A percentile compares a stretch with the other conserved stretches of the same genome.
phyloP scores from a whole-genome alignment of 2,797 vertebrate species.

The Varecia variegata region DNA sequence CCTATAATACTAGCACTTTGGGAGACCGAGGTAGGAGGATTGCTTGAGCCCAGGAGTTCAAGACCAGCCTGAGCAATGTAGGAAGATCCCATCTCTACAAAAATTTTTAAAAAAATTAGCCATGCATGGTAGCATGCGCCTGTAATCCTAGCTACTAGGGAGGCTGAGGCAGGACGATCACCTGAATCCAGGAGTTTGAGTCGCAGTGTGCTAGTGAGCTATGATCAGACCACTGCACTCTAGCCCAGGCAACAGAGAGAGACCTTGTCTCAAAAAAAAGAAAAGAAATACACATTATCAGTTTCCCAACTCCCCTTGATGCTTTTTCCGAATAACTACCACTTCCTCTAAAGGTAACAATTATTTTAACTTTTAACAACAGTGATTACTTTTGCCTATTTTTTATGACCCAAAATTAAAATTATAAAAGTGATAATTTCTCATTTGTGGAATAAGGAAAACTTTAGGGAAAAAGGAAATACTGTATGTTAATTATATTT shows the following conservation, averaged over 20 bases:
- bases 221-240: background rate
- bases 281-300: background rate
- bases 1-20: background rate
- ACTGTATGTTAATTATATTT: background rate
- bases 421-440: background rate
- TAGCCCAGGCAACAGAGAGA: background rate
- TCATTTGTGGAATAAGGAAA: background rate
- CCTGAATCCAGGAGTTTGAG: background rate
- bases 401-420: background rate
- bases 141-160: background rate
- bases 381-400: background rate
- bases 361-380: background rate
- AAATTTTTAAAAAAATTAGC: background rate
- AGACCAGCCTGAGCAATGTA: background rate
- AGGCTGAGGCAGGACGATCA: background rate
- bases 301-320: background rate
- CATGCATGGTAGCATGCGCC: background rate
- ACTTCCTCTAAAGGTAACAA: background rate
- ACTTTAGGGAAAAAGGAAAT: background rate
- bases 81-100: background rate
- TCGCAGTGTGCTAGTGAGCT: background rate
- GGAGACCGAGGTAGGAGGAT: background rate
- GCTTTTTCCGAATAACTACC: background rate
- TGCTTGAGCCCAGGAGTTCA: background rate
- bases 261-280: background rate